A percentile compares a stretch with the other conserved stretches of the same genome.
Conservation (phyloP, 2,888 invertebrate species). For the Orthosia incerta region DNA sequence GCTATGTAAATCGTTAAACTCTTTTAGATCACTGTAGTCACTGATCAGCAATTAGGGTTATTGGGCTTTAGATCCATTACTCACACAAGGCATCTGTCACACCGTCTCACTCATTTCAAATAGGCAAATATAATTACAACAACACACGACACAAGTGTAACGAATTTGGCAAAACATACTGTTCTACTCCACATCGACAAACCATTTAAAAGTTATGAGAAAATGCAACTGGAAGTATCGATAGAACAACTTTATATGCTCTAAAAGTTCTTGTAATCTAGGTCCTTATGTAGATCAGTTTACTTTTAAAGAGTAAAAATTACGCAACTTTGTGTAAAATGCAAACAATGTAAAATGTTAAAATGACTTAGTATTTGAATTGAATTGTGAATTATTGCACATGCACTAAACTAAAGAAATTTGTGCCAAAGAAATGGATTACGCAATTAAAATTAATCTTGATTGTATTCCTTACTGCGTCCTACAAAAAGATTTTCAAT, state of each 20-base stretch:
- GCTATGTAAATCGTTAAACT: constrained; percentile 64
- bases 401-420: constrained; percentile 62
- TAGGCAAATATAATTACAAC: constrained; percentile 71
- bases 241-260: constrained; percentile 51
- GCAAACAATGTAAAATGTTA: constrained; percentile 48
- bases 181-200: constrained; percentile 57
- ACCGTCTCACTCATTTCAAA: constrained; percentile 73
- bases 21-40: constrained; percentile 57
- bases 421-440: constrained; percentile 70
- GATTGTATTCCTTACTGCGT: constrained; percentile 45
- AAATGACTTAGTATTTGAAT: constrained; percentile 44
- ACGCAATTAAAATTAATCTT: constrained; percentile 49
- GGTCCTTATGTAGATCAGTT: constrained; percentile 43
- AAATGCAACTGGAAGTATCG: constrained; percentile 68
- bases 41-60: constrained; percentile 74
- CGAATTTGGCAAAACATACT: constrained; percentile 73
- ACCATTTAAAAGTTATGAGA: constrained; percentile 55
- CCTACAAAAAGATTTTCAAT: constrained; percentile 43
- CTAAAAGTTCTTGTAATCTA: constrained; percentile 53
- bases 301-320: constrained; percentile 42
- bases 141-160: constrained; percentile 71
- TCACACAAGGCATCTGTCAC: constrained; percentile 76
- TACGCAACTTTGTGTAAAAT: constrained; percentile 43
- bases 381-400: constrained; percentile 45
- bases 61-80: constrained; percentile 72